Conservation (phyloP, 2,888 invertebrate species). For the Athripsodes cinereus region DNA sequence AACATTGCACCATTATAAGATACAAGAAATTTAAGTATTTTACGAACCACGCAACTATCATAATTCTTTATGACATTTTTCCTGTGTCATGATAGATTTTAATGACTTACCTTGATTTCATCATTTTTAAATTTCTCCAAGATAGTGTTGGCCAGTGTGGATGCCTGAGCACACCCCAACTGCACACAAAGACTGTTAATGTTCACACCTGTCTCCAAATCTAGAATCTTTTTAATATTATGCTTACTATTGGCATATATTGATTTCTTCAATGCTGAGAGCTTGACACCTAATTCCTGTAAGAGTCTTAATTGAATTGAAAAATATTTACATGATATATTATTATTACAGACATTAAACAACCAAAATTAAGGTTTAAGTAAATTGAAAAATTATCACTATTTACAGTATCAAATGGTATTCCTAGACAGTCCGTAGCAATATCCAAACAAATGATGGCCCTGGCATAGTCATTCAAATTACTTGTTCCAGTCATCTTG, state of each 20-base stretch:
- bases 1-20: no score
- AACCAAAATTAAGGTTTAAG: neutral
- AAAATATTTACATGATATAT: neutral
- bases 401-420: slow-evolving; percentile 49
- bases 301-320: slow-evolving; percentile 20
- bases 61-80: neutral
- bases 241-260: slow-evolving; percentile 52
- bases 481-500: slow-evolving; percentile 40
- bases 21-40: no score
- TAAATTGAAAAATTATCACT: neutral
- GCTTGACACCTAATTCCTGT: slow-evolving; percentile 53
- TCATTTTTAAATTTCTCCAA: slow-evolving; percentile 46
- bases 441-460: slow-evolving; percentile 57
- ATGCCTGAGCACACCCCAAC: slow-evolving; percentile 44
- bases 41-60: neutral
- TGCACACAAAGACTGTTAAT: slow-evolving; percentile 53
- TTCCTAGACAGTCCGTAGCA: slow-evolving; percentile 46
- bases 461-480: slow-evolving; percentile 54
- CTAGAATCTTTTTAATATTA: slow-evolving; percentile 54
- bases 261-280: slow-evolving; percentile 51
- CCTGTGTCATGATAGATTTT: neutral
- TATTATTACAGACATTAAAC: neutral
- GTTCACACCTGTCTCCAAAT: slow-evolving; percentile 49
- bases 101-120: slow-evolving; percentile 36
- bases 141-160: slow-evolving; percentile 49